These are phyloP conservation scores for Eclectus roratus DNA, from an alignment of 2,113 vertebrate genomes.

Conservation along the genomic window DNA sequence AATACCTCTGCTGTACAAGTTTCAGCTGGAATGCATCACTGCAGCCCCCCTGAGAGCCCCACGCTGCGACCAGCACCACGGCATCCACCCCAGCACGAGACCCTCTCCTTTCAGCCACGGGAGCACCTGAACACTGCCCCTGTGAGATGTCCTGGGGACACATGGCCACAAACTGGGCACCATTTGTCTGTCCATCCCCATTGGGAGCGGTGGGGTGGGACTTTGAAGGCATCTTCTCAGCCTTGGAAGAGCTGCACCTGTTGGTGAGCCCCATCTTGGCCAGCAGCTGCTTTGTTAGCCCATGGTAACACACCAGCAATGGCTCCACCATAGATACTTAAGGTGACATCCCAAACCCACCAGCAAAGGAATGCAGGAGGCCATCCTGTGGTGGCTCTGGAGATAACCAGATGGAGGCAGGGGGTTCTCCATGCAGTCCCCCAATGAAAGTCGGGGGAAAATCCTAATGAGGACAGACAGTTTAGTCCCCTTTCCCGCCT, in stretches of 20 bases:
- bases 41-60: not conserved
- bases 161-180: not conserved
- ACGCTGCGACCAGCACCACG: not conserved
- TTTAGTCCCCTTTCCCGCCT: rapidly evolving
- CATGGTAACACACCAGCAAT: rapidly evolving
- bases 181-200: not conserved
- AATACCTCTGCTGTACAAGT: constrained; percentile 49
- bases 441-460: not conserved
- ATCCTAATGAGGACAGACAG: not conserved
- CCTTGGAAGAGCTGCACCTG: rapidly evolving
- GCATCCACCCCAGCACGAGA: not conserved
- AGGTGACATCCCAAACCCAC: not conserved
- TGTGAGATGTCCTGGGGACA: not conserved
- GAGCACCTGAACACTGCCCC: not conserved
- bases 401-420: not conserved
- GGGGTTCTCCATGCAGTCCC: not conserved
- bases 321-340: rapidly evolving
- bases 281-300: not conserved
- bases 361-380: not conserved
- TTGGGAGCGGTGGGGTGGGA: rapidly evolving
- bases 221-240: not conserved
- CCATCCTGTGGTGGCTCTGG: not conserved
- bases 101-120: rapidly evolving
- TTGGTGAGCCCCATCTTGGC: rapidly evolving
- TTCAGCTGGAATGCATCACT: constrained; percentile 54